phyloP scores from a whole-genome alignment of 2,797 vertebrate species.

The Threskiornis aethiopicus region DNA sequence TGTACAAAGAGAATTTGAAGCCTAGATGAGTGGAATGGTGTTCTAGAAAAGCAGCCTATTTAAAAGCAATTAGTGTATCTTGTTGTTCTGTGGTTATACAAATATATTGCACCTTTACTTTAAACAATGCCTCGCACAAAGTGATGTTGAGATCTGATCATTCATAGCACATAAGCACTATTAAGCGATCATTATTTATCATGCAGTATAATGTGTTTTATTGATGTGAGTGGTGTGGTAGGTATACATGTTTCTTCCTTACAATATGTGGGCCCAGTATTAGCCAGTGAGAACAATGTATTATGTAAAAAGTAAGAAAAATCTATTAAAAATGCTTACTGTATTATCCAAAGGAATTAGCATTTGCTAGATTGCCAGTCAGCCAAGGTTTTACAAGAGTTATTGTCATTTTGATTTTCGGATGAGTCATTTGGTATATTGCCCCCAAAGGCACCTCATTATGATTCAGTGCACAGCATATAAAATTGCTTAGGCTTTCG shows the following conservation, averaged over 20 bases:
- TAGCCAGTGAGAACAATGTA: neutral
- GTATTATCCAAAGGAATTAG: conserved; percentile 41
- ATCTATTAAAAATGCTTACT: conserved; percentile 9
- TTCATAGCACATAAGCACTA: neutral
- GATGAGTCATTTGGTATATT: conserved; percentile 76
- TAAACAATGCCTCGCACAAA: neutral
- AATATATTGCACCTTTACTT: neutral
- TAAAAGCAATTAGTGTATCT: neutral
- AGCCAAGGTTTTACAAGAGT: conserved; percentile 64
- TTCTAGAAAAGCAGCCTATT: neutral
- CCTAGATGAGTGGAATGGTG: neutral
- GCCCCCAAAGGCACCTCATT: conserved; percentile 72
- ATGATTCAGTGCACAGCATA: conserved; percentile 78
- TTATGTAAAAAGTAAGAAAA: conserved; percentile 36
- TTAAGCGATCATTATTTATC: neutral
- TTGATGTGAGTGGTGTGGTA: neutral
- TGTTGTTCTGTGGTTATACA: neutral
- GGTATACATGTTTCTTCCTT: neutral
- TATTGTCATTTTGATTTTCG: conserved; percentile 76
- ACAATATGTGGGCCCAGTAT: neutral
- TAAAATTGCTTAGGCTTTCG: conserved; percentile 70
- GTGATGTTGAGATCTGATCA: neutral
- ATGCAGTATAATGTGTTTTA: neutral
- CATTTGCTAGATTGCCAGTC: conserved; percentile 57
- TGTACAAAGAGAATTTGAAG: neutral